phyloP scores from a whole-genome alignment of 2,113 vertebrate genomes.

The Ophthalmolycus amberensis region DNA sequence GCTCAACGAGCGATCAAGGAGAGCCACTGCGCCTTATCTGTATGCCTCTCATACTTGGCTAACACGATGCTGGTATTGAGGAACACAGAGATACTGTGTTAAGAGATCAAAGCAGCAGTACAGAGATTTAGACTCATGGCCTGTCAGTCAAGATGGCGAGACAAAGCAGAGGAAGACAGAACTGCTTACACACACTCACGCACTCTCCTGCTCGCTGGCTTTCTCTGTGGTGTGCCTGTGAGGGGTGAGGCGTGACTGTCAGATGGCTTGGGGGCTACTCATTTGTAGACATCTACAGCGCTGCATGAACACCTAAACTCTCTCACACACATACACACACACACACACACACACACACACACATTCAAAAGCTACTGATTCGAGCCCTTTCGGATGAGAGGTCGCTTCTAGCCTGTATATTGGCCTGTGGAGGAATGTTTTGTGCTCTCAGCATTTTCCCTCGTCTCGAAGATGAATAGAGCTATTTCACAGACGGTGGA shows the following conservation, averaged over 20 bases:
- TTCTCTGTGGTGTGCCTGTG: constrained; percentile 59
- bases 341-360: constrained; percentile 16
- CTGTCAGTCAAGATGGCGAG: constrained; percentile 76
- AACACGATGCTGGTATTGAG: constrained; percentile 68
- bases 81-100: constrained; percentile 73
- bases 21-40: constrained; percentile 60
- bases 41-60: constrained; percentile 61
- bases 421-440: constrained; percentile 76
- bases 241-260: constrained; percentile 73
- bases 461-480: constrained; percentile 77
- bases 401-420: constrained; percentile 54
- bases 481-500: constrained; percentile 72
- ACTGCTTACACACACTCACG: constrained; percentile 75
- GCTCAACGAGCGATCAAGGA: constrained; percentile 58
- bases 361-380: constrained; percentile 42
- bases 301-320: constrained; percentile 59
- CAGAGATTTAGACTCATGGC: constrained; percentile 65
- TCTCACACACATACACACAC: constrained; percentile 29
- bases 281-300: constrained; percentile 71
- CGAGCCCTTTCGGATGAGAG: constrained; percentile 54
- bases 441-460: constrained; percentile 80
- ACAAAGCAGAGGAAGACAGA: constrained; percentile 76
- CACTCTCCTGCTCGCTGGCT: constrained; percentile 37
- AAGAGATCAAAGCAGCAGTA: constrained; percentile 76
- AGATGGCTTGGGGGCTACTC: constrained; percentile 73